These are phyloP conservation scores for Pantherophis vulpinus DNA, from an alignment of 2,797 vertebrate species.

Conservation along the genomic window DNA sequence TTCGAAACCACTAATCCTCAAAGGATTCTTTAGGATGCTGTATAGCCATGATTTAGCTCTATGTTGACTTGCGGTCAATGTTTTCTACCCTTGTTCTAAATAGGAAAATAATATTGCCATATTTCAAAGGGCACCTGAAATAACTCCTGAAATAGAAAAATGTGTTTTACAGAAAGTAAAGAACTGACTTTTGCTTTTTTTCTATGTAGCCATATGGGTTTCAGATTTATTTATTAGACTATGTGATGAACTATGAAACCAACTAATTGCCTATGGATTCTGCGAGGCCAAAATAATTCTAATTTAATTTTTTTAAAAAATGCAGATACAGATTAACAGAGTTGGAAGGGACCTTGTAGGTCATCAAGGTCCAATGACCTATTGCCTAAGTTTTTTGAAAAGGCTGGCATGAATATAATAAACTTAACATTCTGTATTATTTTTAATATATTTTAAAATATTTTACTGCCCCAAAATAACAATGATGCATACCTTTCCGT, in stretches of 20 bases:
- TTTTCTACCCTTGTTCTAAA: background rate
- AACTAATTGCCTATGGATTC: background rate
- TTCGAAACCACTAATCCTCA: background rate
- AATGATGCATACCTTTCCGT: slow-evolving; percentile 84
- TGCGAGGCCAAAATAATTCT: background rate
- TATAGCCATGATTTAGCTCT: background rate
- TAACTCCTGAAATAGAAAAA: background rate
- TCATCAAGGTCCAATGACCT: background rate
- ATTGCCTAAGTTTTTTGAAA: background rate
- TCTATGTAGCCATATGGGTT: background rate
- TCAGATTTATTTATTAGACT: background rate
- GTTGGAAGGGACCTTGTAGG: too few species aligned
- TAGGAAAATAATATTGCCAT: background rate
- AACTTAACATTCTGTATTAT: background rate
- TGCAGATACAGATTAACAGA: too few species aligned
- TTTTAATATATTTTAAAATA: background rate
- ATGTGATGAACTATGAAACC: background rate
- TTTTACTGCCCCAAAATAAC: background rate
- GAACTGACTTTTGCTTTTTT: background rate
- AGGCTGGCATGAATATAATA: background rate
- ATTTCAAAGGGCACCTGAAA: background rate
- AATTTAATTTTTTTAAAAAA: background rate
- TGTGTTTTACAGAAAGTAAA: too few species aligned
- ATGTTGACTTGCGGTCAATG: background rate
- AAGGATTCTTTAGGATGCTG: background rate